These are phyloP conservation scores for Scaptomyza montana DNA, from an alignment of 1,140 invertebrate genomes.

Conservation along the genomic window DNA sequence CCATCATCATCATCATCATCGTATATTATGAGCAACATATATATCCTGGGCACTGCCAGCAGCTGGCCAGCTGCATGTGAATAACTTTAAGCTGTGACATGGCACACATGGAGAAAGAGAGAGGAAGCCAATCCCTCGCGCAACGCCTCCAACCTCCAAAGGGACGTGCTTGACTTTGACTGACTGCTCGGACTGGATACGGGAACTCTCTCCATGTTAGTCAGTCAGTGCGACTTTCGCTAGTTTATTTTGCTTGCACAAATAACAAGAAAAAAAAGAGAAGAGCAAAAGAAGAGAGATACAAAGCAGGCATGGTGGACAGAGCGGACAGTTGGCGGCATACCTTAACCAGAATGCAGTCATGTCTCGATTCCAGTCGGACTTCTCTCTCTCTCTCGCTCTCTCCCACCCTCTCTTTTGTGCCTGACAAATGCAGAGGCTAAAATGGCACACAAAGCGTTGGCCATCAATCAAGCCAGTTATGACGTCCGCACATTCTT, in stretches of 20 bases:
- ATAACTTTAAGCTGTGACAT: constrained; percentile 79
- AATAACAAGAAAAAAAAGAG: constrained; percentile 37
- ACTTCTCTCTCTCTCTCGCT: neutral
- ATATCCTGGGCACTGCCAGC: neutral
- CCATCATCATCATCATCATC: constrained; percentile 39
- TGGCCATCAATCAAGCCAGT: constrained; percentile 73
- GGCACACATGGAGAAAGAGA: constrained; percentile 45
- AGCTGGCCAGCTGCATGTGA: constrained; percentile 43
- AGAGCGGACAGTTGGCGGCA: constrained; percentile 59
- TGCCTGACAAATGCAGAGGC: constrained; percentile 63
- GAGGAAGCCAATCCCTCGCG: neutral
- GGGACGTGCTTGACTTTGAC: constrained; percentile 77
- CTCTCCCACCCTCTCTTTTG: neutral
- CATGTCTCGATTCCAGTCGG: constrained; percentile 22
- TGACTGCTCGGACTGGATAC: constrained; percentile 35
- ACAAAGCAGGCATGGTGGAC: neutral
- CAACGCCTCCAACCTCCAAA: constrained; percentile 2
- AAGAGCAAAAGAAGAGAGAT: constrained; percentile 6
- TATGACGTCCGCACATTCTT: constrained; percentile 67
- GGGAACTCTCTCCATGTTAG: neutral
- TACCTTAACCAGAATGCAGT: constrained; percentile 63
- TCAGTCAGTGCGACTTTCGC: constrained; percentile 11
- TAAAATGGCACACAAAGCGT: constrained; percentile 67
- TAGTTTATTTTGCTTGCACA: constrained; percentile 63
- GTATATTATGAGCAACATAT: constrained; percentile 34